Conservation (phyloP, 2,113 vertebrate genomes). For the Percopsis transmontana region DNA sequence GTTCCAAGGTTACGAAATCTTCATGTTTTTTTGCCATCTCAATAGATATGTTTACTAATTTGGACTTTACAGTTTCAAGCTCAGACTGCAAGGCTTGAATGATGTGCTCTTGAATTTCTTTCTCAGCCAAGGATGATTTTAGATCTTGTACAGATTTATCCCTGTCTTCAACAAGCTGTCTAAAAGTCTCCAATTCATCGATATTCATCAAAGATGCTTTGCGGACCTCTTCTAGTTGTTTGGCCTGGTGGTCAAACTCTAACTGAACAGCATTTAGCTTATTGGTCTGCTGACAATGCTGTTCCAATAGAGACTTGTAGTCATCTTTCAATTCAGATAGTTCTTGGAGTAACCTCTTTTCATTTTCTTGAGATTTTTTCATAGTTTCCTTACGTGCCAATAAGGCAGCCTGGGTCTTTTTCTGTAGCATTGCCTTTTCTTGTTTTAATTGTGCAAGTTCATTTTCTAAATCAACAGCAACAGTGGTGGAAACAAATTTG, state of each 20-base stretch:
- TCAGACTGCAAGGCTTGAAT: constrained; percentile 51
- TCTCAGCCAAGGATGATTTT: constrained; percentile 58
- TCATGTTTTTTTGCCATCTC: constrained; percentile 57
- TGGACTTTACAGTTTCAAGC: constrained; percentile 46
- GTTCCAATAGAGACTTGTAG: constrained; percentile 65
- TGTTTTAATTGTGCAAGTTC: constrained; percentile 59
- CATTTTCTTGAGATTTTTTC: constrained; percentile 69
- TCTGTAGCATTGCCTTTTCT: constrained; percentile 78
- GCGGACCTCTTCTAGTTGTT: constrained; percentile 59
- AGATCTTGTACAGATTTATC: constrained; percentile 56
- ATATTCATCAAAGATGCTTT: constrained; percentile 44
- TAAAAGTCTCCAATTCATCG: constrained; percentile 61
- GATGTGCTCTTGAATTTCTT: constrained; percentile 46
- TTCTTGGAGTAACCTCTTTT: constrained; percentile 68
- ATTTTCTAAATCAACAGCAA: constrained; percentile 36
- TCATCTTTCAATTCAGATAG: constrained; percentile 69
- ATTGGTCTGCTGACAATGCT: constrained; percentile 68
- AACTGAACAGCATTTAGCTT: constrained; percentile 65
- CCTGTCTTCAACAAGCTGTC: constrained; percentile 49
- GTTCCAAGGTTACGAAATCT: constrained; percentile 34
- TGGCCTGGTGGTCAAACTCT: constrained; percentile 61
- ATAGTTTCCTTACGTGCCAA: constrained; percentile 72
- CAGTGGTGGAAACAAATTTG: constrained; percentile 20
- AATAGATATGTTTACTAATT: constrained; percentile 28
- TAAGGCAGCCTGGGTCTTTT: constrained; percentile 79